These are phyloP conservation scores for Paraescarpia echinospica DNA, from an alignment of 1,140 invertebrate species.

Conservation along the genomic window DNA sequence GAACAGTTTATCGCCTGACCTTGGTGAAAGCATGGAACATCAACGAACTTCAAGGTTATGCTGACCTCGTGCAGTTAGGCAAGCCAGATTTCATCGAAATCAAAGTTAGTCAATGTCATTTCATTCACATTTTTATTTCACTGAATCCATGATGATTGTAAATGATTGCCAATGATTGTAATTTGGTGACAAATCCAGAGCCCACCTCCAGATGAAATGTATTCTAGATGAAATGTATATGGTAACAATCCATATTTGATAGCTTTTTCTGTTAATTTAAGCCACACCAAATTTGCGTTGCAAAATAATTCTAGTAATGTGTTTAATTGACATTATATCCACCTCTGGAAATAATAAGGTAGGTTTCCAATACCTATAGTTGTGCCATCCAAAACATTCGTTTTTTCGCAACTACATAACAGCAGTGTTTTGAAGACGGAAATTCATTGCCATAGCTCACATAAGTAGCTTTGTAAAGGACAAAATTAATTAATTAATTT, in stretches of 20 bases:
- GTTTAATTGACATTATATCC: neutral
- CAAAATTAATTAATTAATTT: no score
- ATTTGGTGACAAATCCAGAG: neutral
- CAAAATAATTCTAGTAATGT: neutral
- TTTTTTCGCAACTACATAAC: no score
- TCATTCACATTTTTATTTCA: neutral
- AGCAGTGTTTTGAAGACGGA: no score
- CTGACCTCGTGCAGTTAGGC: constrained; percentile 64
- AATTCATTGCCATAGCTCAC: no score
- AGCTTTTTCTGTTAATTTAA: neutral
- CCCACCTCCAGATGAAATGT: neutral
- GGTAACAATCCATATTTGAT: neutral
- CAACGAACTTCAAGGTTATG: constrained; percentile 67
- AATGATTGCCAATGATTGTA: neutral
- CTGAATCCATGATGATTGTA: constrained; percentile 3
- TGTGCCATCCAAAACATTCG: no score
- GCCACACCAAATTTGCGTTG: neutral
- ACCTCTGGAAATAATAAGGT: no score
- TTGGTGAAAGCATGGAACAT: constrained; percentile 69
- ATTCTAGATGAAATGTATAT: neutral
- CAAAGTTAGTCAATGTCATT: constrained; percentile 58
- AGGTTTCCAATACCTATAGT: no score
- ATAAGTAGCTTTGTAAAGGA: no score
- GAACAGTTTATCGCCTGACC: constrained; percentile 70
- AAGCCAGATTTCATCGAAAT: constrained; percentile 71